Conservation (phyloP, 2,113 vertebrate genomes). For the Perca flavescens region DNA sequence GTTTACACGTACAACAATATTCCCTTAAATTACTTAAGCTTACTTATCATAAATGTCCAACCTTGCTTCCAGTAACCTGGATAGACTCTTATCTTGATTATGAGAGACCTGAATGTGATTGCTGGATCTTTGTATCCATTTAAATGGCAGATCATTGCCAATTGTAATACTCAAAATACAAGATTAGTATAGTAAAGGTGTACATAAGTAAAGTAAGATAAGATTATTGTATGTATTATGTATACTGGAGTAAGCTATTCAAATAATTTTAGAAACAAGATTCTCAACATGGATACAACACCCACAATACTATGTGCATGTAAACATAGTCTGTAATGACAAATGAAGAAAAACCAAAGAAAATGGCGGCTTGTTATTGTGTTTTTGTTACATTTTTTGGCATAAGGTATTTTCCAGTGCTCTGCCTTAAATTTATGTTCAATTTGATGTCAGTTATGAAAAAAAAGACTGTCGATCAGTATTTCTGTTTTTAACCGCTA, state of each 20-base stretch:
- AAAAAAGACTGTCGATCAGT: conserved; percentile 12
- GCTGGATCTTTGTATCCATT: conserved; percentile 13
- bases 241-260: neutral
- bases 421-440: conserved; percentile 32
- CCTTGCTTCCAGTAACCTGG: conserved; percentile 8
- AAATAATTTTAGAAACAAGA: neutral
- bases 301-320: conserved; percentile 33
- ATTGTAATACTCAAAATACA: neutral
- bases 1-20: conserved; percentile 57
- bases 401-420: conserved; percentile 32
- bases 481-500: conserved; percentile 1
- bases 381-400: conserved; percentile 22
- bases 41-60: conserved; percentile 8
- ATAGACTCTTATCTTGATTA: conserved; percentile 22
- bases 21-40: neutral
- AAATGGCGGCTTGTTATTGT: conserved; percentile 37
- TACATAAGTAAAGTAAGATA: no score
- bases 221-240: no score
- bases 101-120: conserved; percentile 37
- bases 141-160: neutral
- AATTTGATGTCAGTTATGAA: conserved; percentile 14
- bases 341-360: conserved; percentile 30
- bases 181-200: no score
- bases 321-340: conserved; percentile 55
- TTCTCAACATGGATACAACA: conserved; percentile 1